Evolutionary conservation across 2,888 invertebrate species (phyloP).

Genomic region (Ephialtes manifestator): DNA sequence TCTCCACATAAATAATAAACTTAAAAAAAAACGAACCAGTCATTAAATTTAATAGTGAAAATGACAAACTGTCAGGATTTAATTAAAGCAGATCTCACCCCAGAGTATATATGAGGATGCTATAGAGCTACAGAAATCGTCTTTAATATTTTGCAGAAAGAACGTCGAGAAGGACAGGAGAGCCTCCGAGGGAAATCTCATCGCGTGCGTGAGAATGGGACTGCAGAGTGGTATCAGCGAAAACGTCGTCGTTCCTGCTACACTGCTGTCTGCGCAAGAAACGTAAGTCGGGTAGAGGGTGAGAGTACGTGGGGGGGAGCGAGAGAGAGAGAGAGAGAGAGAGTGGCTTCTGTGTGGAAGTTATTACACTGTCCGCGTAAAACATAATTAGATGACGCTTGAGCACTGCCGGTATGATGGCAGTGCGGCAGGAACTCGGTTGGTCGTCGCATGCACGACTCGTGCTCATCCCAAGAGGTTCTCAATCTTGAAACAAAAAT

Average conservation of each 20-base stretch:
- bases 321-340: conserved; percentile 16
- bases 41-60: neutral
- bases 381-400: conserved; percentile 78
- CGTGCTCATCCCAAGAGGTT: conserved; percentile 28
- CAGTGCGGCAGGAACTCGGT: conserved; percentile 10
- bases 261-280: conserved; percentile 68
- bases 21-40: neutral
- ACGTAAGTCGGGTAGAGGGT: conserved; percentile 48
- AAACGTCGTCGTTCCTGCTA: conserved; percentile 41
- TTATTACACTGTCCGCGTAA: conserved; percentile 77
- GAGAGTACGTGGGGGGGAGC: too few species aligned
- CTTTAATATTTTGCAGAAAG: conserved; percentile 22
- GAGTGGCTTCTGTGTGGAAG: conserved; percentile 69
- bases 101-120: neutral
- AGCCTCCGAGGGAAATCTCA: conserved; percentile 72
- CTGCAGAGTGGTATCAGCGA: conserved; percentile 39
- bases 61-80: conserved; percentile 4
- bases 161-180: conserved; percentile 12
- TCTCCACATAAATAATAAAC: neutral
- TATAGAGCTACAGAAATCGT: conserved; percentile 7
- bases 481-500: conserved; percentile 31
- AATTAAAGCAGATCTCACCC: conserved; percentile 3
- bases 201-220: conserved; percentile 72
- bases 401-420: conserved; percentile 54
- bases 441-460: conserved; percentile 33